These are phyloP conservation scores for Zeugodacus cucurbitae DNA, from an alignment of 1,140 invertebrate genomes.

Conservation along the genomic window DNA sequence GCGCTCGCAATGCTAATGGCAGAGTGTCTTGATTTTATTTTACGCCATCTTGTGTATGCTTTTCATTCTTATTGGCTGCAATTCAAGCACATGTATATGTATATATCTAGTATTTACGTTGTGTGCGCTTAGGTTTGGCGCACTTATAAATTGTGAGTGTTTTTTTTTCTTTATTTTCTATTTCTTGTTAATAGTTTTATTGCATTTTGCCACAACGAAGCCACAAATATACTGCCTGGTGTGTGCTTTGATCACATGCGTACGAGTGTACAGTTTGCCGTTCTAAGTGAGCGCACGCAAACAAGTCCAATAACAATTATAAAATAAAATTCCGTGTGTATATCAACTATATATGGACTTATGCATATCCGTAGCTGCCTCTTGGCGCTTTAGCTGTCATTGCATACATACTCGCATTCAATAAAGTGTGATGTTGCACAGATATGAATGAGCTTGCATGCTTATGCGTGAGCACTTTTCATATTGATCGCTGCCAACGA, in stretches of 20 bases:
- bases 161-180: not conserved
- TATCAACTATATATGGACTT: not conserved
- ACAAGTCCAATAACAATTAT: not conserved
- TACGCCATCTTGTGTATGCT: not conserved
- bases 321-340: too few relatives aligned
- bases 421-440: not conserved
- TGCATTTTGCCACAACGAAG: not conserved
- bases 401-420: not conserved
- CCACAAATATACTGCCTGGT: not conserved
- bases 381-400: not conserved
- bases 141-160: too few relatives aligned
- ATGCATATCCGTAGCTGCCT: not conserved
- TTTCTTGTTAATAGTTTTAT: conserved; percentile 27
- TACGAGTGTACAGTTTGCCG: not conserved
- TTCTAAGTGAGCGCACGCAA: not conserved
- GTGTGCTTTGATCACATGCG: not conserved
- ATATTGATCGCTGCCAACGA: not conserved
- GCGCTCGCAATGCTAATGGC: not conserved
- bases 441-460: not conserved
- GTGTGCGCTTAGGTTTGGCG: too few relatives aligned
- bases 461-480: not conserved
- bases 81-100: not conserved
- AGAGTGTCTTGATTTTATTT: not conserved
- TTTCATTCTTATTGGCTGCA: not conserved
- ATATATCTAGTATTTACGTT: not conserved